Conservation (phyloP, 1,140 invertebrate genomes). For the Neodiprion pinetum region DNA sequence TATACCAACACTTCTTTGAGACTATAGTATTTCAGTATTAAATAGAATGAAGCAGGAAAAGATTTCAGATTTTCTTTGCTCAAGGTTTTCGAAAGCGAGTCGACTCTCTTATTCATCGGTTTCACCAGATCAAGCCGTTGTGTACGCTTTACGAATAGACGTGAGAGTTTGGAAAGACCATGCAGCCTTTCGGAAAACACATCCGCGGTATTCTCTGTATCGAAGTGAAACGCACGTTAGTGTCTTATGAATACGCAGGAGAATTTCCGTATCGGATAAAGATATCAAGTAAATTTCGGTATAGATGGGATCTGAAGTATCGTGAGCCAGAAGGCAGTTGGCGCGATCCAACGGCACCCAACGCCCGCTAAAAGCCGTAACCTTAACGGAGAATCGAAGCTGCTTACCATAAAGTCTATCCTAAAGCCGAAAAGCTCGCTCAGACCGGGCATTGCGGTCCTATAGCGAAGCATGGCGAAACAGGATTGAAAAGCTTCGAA, state of each 20-base stretch:
- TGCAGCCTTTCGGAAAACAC: not conserved
- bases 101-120: no score
- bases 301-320: not conserved
- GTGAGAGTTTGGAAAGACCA: not conserved
- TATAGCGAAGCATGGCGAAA: conserved; percentile 20
- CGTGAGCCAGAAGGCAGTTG: not conserved
- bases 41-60: no score
- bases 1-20: no score
- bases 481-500: conserved; percentile 10
- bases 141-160: not conserved
- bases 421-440: conserved; percentile 31
- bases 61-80: no score
- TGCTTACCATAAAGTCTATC: conserved; percentile 51
- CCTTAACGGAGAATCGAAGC: conserved; percentile 53
- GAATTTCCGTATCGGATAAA: not conserved
- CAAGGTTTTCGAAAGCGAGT: no score
- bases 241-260: not conserved
- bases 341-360: not conserved
- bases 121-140: no score
- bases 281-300: not conserved
- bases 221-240: not conserved
- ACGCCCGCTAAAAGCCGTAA: conserved; percentile 29
- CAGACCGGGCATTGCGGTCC: conserved; percentile 31
- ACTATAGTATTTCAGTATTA: no score
- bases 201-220: not conserved